These are phyloP conservation scores for Eidolon helvum DNA, from an alignment of 2,113 vertebrate species.

Conservation along the genomic window DNA sequence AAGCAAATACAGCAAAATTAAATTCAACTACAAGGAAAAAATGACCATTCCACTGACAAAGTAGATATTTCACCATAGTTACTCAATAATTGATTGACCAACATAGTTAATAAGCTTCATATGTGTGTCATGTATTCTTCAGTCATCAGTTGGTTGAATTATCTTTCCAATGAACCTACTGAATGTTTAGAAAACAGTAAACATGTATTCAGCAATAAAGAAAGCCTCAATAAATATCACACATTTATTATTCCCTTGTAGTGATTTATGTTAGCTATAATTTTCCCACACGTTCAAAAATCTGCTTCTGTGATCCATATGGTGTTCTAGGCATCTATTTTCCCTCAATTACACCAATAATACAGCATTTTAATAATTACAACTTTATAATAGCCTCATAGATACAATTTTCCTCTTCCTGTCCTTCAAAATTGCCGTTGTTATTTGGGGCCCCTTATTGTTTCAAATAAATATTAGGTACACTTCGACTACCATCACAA, in stretches of 20 bases:
- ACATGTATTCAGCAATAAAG: neutral
- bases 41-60: neutral
- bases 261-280: neutral
- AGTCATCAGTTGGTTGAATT: neutral
- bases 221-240: neutral
- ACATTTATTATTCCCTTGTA: neutral
- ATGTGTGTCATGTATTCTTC: neutral
- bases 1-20: neutral
- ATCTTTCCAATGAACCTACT: neutral
- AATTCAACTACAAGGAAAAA: neutral
- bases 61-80: neutral
- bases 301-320: neutral
- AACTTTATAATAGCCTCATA: neutral
- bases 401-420: neutral
- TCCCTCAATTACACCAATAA: neutral
- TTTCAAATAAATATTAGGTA: neutral
- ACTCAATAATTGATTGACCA: neutral
- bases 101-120: neutral
- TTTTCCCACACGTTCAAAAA: neutral
- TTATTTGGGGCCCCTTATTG: neutral
- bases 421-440: neutral
- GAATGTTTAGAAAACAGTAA: neutral
- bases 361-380: neutral
- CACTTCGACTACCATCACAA: neutral
- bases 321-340: neutral